Conservation (phyloP, 2,888 invertebrate species). For the Alloscopus bannaensis region DNA sequence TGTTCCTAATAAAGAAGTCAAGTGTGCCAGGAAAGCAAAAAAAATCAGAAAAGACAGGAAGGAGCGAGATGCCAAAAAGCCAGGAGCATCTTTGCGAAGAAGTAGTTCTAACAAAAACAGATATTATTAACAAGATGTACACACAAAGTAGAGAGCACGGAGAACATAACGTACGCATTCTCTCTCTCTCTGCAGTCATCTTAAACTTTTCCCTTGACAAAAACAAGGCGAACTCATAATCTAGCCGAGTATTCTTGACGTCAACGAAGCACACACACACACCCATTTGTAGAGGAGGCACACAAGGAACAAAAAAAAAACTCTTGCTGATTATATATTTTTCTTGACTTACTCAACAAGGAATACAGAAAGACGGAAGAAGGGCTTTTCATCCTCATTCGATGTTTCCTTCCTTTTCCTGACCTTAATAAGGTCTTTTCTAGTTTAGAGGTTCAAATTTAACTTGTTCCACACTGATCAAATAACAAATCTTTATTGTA, state of each 20-base stretch:
- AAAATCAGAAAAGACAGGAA: slow-evolving; percentile 21
- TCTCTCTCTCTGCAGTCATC: background rate
- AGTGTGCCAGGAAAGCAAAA: slow-evolving; percentile 43
- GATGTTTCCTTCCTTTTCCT: slow-evolving; percentile 28
- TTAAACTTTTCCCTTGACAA: slow-evolving; percentile 44
- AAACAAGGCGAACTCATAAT: slow-evolving; percentile 18
- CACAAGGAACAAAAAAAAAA: background rate
- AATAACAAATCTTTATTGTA: slow-evolving; percentile 32
- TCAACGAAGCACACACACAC: no score
- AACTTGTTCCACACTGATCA: slow-evolving; percentile 53
- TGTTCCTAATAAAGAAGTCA: slow-evolving; percentile 57
- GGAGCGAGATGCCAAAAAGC: slow-evolving; percentile 40
- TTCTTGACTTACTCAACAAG: slow-evolving; percentile 19
- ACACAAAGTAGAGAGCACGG: slow-evolving; percentile 1
- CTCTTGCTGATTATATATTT: background rate
- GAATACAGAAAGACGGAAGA: slow-evolving; percentile 21
- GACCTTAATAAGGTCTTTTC: slow-evolving; percentile 56
- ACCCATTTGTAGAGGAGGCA: no score
- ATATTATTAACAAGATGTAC: slow-evolving; percentile 50
- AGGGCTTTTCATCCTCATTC: slow-evolving; percentile 22
- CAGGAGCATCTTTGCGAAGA: background rate
- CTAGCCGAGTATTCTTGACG: no score
- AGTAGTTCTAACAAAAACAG: slow-evolving; percentile 25
- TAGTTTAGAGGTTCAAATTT: slow-evolving; percentile 43
- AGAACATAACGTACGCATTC: background rate